Evolutionary conservation across 2,113 vertebrate genomes (phyloP).

Genomic region (Rostratula benghalensis): DNA sequence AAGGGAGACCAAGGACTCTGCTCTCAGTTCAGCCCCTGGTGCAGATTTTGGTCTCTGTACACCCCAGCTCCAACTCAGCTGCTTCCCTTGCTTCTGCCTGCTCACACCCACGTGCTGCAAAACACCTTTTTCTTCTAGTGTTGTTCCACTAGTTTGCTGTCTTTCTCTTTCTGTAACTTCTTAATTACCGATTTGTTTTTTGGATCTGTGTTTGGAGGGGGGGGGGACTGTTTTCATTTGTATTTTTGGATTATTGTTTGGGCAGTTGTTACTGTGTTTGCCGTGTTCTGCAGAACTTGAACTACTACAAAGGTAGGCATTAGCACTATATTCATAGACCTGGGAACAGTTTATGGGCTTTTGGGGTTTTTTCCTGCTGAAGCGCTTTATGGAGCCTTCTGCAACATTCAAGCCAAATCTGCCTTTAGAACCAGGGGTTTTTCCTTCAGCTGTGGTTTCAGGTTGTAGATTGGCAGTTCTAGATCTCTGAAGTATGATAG

Average conservation of each 20-base stretch:
- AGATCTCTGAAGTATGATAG: neutral
- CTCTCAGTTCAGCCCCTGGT: neutral
- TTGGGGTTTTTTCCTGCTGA: neutral
- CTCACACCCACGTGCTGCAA: rapidly evolving
- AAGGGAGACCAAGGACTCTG: neutral
- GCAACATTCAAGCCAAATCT: neutral
- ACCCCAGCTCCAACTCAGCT: neutral
- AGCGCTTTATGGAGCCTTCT: neutral
- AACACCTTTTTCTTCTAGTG: neutral
- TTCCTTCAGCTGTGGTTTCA: neutral
- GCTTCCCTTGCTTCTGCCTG: neutral
- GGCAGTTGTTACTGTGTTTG: neutral
- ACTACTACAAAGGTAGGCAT: neutral
- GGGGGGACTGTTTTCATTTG: neutral
- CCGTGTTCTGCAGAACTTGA: neutral
- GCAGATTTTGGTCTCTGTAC: neutral
- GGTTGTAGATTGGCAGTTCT: neutral
- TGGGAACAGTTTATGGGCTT: neutral
- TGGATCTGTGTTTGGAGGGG: neutral
- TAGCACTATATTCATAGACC: neutral
- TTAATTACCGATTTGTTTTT: neutral
- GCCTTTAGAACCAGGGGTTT: neutral
- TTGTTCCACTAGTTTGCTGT: neutral
- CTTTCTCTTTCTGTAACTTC: neutral
- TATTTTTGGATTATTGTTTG: neutral